Evolutionary conservation across 2,113 vertebrate genomes (phyloP).

Genomic region (Tragelaphus imberbis): DNA sequence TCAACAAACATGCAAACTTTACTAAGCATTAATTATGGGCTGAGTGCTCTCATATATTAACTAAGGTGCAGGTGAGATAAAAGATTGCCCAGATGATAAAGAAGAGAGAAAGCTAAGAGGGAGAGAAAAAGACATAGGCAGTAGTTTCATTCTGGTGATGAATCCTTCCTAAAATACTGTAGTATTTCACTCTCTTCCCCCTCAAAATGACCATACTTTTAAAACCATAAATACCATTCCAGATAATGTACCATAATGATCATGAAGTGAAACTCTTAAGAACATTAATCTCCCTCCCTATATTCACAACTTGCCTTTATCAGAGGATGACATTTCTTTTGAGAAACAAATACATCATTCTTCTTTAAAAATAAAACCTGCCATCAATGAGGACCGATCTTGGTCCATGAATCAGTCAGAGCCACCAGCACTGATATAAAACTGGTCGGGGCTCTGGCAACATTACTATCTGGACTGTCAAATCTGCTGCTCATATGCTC

Average conservation of each 20-base stretch:
- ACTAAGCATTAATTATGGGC: neutral
- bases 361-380: conserved; percentile 31
- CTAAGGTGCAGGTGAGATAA: neutral
- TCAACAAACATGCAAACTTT: neutral
- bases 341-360: conserved; percentile 23
- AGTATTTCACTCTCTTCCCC: neutral
- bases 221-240: conserved; percentile 18
- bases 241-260: neutral
- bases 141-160: neutral
- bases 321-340: neutral
- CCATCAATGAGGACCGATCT: neutral
- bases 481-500: neutral
- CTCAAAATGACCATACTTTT: conserved; percentile 19
- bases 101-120: neutral
- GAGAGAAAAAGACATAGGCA: neutral
- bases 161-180: conserved; percentile 20
- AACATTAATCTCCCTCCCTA: neutral
- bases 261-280: conserved; percentile 11
- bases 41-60: neutral
- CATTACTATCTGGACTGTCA: neutral
- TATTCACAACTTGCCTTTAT: neutral
- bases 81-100: neutral
- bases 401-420: neutral
- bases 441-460: neutral
- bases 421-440: neutral